Conservation (phyloP, 1,140 invertebrate genomes). For the Calephelis virginiensis region DNA sequence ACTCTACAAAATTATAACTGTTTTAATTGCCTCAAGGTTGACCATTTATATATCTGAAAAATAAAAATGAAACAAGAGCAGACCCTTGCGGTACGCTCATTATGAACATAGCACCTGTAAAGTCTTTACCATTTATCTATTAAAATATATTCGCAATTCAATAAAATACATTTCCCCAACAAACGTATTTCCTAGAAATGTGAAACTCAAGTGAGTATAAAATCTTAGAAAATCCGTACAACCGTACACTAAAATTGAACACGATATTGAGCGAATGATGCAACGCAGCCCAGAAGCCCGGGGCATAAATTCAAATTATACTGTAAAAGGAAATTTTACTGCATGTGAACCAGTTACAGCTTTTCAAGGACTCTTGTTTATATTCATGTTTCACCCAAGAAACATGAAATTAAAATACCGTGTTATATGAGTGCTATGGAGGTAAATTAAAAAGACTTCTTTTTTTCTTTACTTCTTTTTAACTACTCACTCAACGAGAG, state of each 20-base stretch:
- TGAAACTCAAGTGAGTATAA: conserved; percentile 1
- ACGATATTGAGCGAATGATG: conserved; percentile 16
- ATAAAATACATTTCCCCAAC: too few relatives aligned
- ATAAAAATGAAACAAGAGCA: too few relatives aligned
- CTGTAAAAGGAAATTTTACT: conserved; percentile 13
- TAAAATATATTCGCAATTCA: too few relatives aligned
- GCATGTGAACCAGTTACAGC: not conserved
- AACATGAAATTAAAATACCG: not conserved
- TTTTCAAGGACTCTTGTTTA: conserved; percentile 9
- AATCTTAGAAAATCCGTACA: not conserved
- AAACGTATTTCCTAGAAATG: not conserved
- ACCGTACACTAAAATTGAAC: conserved; percentile 6
- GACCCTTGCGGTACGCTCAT: too few relatives aligned
- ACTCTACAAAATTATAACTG: too few relatives aligned
- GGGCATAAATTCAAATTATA: conserved; percentile 11
- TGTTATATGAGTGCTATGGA: not conserved
- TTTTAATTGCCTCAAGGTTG: too few relatives aligned
- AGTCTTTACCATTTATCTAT: too few relatives aligned
- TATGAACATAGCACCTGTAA: too few relatives aligned
- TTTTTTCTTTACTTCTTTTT: too few relatives aligned
- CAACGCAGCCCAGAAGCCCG: not conserved
- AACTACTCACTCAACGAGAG: too few relatives aligned
- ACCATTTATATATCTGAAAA: too few relatives aligned
- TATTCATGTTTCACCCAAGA: not conserved
- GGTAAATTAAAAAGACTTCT: too few relatives aligned